These are phyloP conservation scores for Toxostoma redivivum DNA, from an alignment of 2,113 vertebrate species.

Conservation along the genomic window DNA sequence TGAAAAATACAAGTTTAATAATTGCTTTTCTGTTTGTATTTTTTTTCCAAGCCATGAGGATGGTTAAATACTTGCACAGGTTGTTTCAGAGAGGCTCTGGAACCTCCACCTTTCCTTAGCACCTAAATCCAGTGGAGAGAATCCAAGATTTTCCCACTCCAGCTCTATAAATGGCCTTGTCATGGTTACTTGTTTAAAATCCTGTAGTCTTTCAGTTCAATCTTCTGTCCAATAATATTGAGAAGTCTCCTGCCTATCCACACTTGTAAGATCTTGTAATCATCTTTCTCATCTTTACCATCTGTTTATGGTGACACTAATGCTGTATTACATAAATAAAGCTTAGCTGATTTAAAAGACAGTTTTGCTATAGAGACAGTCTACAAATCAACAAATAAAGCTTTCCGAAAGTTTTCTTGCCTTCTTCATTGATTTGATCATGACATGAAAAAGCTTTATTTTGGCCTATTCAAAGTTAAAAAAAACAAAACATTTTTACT, in stretches of 20 bases:
- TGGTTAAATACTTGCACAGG: background rate
- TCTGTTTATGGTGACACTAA: background rate
- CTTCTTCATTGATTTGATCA: background rate
- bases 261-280: background rate
- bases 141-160: background rate
- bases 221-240: background rate
- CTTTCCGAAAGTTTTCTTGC: background rate
- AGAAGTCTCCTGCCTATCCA: background rate
- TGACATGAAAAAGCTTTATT: background rate
- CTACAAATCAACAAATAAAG: background rate
- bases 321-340: background rate
- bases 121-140: background rate
- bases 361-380: background rate
- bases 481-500: background rate
- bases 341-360: background rate
- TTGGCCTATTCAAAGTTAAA: background rate
- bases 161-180: background rate
- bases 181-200: background rate
- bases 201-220: background rate
- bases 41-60: background rate
- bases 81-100: background rate
- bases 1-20: background rate
- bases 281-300: background rate
- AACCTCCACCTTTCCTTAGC: background rate
- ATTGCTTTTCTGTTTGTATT: rapidly evolving